phyloP scores from a whole-genome alignment of 2,888 invertebrate genomes.

The Cylloceria caligata region DNA sequence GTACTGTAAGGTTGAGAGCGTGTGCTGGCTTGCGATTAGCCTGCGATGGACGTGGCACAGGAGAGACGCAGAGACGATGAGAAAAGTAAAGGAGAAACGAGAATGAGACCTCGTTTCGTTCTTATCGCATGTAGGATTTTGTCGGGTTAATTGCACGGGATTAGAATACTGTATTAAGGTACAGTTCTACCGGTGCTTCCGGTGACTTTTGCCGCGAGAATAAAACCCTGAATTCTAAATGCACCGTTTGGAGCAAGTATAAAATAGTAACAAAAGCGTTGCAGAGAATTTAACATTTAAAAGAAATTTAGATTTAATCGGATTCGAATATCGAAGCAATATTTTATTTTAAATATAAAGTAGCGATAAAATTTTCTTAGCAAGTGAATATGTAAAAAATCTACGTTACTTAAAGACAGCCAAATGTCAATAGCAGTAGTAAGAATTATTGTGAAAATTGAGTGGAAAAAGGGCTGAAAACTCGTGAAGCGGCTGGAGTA shows the following conservation, averaged over 20 bases:
- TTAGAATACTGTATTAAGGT: constrained; percentile 60
- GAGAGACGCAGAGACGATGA: constrained; percentile 37
- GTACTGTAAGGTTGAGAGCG: constrained; percentile 21
- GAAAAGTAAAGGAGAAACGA: constrained; percentile 6
- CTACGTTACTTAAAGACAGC: too few relatives aligned
- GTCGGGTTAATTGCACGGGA: constrained; percentile 59
- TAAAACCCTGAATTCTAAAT: constrained; percentile 29
- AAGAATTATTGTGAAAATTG: constrained; percentile 64
- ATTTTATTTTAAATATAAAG: neutral
- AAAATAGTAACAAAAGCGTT: too few relatives aligned
- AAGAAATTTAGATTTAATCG: neutral
- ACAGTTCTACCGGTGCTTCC: constrained; percentile 45
- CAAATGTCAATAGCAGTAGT: neutral
- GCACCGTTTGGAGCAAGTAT: neutral
- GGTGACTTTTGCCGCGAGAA: constrained; percentile 21
- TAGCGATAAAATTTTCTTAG: too few relatives aligned
- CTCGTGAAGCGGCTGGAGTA: constrained; percentile 20
- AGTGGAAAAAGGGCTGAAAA: constrained; percentile 61
- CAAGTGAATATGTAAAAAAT: too few relatives aligned
- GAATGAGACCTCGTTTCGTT: constrained; percentile 55
- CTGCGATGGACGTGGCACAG: constrained; percentile 47
- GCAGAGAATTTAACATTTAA: too few relatives aligned
- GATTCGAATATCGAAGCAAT: neutral
- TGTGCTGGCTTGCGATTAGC: constrained; percentile 52
- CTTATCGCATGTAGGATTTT: constrained; percentile 61